These are phyloP conservation scores for Limnephilus lunatus DNA, from an alignment of 2,888 invertebrate species.

Conservation along the genomic window DNA sequence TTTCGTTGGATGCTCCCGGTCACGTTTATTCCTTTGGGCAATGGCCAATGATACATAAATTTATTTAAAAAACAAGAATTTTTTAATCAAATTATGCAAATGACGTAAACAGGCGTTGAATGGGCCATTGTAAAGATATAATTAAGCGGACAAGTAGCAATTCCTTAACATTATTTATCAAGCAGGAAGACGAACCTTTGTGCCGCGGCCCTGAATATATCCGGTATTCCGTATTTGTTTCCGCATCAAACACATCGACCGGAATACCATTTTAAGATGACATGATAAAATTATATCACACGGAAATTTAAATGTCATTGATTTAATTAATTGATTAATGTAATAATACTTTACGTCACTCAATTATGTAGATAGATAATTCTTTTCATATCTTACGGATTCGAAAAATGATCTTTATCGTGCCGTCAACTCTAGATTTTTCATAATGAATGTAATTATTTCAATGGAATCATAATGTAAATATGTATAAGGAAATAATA, in stretches of 20 bases:
- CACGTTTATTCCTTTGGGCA: not conserved
- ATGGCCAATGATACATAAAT: not conserved
- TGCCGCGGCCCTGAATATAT: constrained; percentile 62
- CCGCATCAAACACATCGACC: constrained; percentile 9
- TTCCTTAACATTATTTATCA: constrained; percentile 56
- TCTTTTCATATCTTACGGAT: not conserved
- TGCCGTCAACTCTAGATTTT: too few relatives aligned
- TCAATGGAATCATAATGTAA: too few relatives aligned
- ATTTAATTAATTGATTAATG: not conserved
- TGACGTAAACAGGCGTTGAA: constrained; percentile 37
- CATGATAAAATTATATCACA: constrained; percentile 5
- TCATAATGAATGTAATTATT: too few relatives aligned
- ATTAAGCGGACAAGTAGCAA: constrained; percentile 56
- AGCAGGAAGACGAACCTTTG: constrained; percentile 64
- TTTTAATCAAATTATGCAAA: not conserved
- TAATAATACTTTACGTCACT: not conserved
- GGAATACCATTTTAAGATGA: constrained; percentile 5
- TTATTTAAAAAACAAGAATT: not conserved
- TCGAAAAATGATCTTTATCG: not conserved
- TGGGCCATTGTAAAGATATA: constrained; percentile 55
- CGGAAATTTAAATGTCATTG: not conserved
- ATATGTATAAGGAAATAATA: too few relatives aligned
- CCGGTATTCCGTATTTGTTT: constrained; percentile 48
- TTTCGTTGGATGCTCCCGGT: not conserved
- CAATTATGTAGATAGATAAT: not conserved